phyloP scores from a whole-genome alignment of 2,888 invertebrate genomes.

The Diplazon laetatorius region DNA sequence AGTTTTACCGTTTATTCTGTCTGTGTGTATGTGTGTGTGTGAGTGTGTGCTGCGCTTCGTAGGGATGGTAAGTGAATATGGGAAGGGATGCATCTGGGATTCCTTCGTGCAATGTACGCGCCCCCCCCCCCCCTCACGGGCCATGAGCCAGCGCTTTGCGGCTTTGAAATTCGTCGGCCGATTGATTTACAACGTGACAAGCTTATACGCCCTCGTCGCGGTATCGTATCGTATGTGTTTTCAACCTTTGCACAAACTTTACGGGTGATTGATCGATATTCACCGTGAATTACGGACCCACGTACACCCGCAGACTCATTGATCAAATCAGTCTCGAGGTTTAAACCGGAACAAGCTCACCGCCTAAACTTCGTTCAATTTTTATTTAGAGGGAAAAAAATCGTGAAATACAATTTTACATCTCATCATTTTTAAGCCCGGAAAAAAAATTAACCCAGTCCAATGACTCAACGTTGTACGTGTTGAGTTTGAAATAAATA shows the following conservation, averaged over 20 bases:
- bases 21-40: too few species aligned
- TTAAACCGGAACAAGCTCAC: too few species aligned
- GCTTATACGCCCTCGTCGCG: constrained; percentile 43
- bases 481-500: too few species aligned
- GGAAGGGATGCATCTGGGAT: neutral
- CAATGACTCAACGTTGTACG: too few species aligned
- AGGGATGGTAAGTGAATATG: too few species aligned
- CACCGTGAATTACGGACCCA: neutral
- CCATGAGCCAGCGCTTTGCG: constrained; percentile 16
- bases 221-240: constrained; percentile 20
- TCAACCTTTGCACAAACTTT: neutral
- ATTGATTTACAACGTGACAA: constrained; percentile 63
- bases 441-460: too few species aligned
- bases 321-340: too few species aligned
- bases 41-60: too few species aligned
- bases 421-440: too few species aligned
- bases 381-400: too few species aligned
- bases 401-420: too few species aligned
- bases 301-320: neutral
- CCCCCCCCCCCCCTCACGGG: neutral
- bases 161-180: constrained; percentile 52
- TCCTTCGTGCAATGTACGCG: constrained; percentile 1
- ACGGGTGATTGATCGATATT: constrained; percentile 24
- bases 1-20: neutral
- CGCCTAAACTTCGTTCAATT: too few species aligned